Evolutionary conservation across 1,140 invertebrate species (phyloP), one percentile per base, ranked within the genome.

Genomic region (Drosophila auraria): DNA sequence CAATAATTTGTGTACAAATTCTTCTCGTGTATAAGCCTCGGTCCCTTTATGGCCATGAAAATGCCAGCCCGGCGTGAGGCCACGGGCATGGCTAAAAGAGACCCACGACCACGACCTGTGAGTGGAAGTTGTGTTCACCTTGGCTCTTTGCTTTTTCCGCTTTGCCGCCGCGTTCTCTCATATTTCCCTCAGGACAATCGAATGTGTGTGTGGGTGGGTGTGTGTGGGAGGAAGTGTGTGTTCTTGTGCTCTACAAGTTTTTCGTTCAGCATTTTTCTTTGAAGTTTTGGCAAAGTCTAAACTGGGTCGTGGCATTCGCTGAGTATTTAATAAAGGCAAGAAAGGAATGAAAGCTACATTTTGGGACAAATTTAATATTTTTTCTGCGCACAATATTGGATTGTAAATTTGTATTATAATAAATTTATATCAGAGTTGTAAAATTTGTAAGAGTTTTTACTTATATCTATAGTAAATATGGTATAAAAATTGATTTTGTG

Each of bases 1-100:
- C 78, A 83, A 87, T 87, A 87, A 87, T 87, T 87, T 87, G 83
- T 87, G 80, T 73, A 82, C 83, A 87, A 87, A 80, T 87, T 87
- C 60, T 72, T 58, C 42, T 70, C 38, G 68, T 63, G 65, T 51
- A 45, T 51, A 69, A 54, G 40, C 50, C 40, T 36, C 23, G 44
- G 73, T 89, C 86, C 86, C 84, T 89, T 89, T 86, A 90, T 84
- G 84, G 64, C 87, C 84, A 89, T 89, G 84, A 89, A 89, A 82
- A 76, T 25, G 56, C 62, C 69, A 80, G 57, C 47, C 61, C 62
- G 54, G 66, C 38, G 51, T 58, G 57, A 44, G 40, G 57, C 47
- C 64, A 63, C 12, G 61, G 69, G 63, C 56, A 82, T 38, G 60
- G 63, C 59, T 54, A 33, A 59, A 61, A 50, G 56, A 47, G 62